Percentiles rank a stretch among this genome's conserved stretches.
phyloP scores from a whole-genome alignment of 2,113 vertebrate species.

The Sinocyclocheilus anophthalmus region DNA sequence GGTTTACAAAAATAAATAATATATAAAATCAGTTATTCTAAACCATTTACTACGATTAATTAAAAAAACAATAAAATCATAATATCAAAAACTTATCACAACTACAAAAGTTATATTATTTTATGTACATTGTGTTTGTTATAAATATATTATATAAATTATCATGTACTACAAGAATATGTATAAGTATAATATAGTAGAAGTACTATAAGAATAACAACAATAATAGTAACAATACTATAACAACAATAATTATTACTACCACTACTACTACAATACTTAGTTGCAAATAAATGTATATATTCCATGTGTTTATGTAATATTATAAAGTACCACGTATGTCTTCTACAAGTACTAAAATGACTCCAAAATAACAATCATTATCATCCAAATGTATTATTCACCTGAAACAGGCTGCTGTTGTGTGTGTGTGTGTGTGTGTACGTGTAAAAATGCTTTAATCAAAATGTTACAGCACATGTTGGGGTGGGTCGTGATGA shows the following conservation, averaged over 20 bases:
- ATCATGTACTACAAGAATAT: background rate
- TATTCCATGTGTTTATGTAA: too few species aligned
- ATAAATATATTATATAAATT: too few species aligned
- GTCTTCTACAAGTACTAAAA: background rate
- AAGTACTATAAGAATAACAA: background rate
- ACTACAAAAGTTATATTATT: too few species aligned
- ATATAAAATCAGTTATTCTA: too few species aligned
- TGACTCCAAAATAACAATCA: background rate
- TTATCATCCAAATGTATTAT: background rate
- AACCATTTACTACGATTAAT: too few species aligned
- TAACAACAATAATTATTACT: background rate
- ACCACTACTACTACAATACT: background rate
- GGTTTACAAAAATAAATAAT: too few species aligned
- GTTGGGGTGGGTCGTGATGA: slow-evolving; percentile 22
- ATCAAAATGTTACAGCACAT: slow-evolving; percentile 40
- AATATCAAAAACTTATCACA: too few species aligned
- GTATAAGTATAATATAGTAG: too few species aligned
- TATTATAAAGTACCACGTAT: too few species aligned
- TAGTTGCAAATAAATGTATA: background rate
- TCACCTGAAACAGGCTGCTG: background rate
- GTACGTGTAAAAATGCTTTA: background rate
- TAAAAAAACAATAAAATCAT: too few species aligned
- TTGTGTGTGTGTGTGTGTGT: background rate
- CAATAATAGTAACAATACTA: too few species aligned
- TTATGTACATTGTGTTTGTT: too few species aligned